Conservation (phyloP, 2,113 vertebrate species). For the Rattus norvegicus region DNA sequence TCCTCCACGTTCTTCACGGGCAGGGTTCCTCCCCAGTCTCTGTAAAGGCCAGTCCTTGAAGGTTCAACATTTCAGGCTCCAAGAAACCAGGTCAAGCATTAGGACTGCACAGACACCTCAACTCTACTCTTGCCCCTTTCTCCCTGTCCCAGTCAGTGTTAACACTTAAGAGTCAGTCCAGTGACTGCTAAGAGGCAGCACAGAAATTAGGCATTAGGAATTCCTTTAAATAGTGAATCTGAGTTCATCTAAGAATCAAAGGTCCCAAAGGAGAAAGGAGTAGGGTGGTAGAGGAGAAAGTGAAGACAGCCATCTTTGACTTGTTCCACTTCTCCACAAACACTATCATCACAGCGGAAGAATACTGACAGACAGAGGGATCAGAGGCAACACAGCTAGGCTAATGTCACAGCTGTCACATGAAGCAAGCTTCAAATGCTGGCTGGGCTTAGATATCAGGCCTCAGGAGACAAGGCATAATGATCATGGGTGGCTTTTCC, state of each 20-base stretch:
- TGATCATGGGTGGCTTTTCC: not conserved
- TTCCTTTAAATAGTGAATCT: not conserved
- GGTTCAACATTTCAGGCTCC: not conserved
- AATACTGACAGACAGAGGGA: not conserved
- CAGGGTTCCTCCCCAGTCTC: not conserved
- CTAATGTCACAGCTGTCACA: constrained; percentile 1
- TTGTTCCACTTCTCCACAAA: not conserved
- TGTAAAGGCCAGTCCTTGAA: not conserved
- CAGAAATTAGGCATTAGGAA: accelerated
- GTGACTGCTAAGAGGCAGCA: not conserved
- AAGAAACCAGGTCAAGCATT: not conserved
- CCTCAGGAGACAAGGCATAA: not conserved
- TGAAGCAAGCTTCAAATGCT: not conserved
- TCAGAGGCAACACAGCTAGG: not conserved
- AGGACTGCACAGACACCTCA: accelerated
- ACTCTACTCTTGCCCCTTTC: accelerated
- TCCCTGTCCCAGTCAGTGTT: not conserved
- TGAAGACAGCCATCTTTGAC: not conserved
- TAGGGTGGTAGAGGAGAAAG: not conserved
- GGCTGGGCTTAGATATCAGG: not conserved
- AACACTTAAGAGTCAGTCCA: too few relatives aligned
- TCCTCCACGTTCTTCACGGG: accelerated
- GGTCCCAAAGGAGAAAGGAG: not conserved
- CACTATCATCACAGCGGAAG: not conserved
- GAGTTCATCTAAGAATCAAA: not conserved